These are phyloP conservation scores for Otolemur crassicaudatus DNA, from an alignment of 2,797 vertebrate species.

Conservation along the genomic window DNA sequence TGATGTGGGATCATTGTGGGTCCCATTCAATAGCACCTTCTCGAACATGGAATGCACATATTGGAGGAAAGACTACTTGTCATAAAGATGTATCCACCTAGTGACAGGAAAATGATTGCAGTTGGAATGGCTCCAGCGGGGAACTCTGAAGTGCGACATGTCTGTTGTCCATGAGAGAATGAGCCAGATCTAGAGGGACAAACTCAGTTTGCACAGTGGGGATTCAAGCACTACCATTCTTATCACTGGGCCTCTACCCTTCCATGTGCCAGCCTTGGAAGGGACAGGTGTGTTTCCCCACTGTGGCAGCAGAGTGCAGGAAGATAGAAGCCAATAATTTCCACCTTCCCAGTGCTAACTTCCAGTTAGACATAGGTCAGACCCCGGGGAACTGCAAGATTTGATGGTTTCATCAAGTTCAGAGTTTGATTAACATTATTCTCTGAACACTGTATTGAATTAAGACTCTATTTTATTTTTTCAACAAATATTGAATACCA, in stretches of 20 bases:
- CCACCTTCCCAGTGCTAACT: neutral
- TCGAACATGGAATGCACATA: neutral
- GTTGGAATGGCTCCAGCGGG: neutral
- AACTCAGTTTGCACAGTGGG: neutral
- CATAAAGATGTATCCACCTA: neutral
- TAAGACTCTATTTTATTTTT: neutral
- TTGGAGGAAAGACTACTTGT: neutral
- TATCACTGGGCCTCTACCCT: no score
- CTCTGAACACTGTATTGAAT: neutral
- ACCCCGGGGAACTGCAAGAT: neutral
- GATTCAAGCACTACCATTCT: neutral
- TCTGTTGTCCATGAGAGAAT: neutral
- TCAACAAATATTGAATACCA: neutral
- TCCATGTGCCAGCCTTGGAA: neutral
- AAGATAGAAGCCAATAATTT: accelerated
- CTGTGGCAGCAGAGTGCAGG: neutral
- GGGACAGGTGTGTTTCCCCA: neutral
- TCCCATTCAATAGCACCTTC: neutral
- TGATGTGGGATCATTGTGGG: neutral
- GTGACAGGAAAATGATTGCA: neutral
- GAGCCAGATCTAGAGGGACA: neutral
- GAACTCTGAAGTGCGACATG: neutral
- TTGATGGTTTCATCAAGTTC: neutral
- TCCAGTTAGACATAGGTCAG: no score
- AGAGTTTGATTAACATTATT: no score